These are phyloP conservation scores for cat (Felis catus) DNA, from an alignment of 2,113 vertebrate genomes.

Conservation along the genomic window DNA sequence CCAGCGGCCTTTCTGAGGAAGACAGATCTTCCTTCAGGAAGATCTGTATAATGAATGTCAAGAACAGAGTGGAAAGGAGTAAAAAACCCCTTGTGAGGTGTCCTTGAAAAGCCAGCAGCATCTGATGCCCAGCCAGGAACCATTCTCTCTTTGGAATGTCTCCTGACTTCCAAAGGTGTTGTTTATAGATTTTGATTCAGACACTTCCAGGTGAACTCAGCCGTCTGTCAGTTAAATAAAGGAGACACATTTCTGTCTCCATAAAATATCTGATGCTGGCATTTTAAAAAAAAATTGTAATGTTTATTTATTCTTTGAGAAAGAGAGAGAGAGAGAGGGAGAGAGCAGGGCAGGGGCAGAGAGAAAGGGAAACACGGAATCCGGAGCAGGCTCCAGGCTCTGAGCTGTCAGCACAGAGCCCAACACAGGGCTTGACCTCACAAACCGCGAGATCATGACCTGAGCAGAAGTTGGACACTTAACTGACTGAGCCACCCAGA, in stretches of 20 bases:
- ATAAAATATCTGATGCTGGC: constrained; percentile 7
- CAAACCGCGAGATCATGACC: too few relatives aligned
- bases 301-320: too few relatives aligned
- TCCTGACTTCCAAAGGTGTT: neutral
- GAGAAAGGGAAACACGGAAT: too few relatives aligned
- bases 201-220: neutral
- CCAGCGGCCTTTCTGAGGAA: neutral
- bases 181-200: neutral
- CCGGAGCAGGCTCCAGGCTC: too few relatives aligned
- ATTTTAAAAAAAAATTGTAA: neutral
- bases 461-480: too few relatives aligned
- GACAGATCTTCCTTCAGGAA: neutral
- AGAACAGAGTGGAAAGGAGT: neutral
- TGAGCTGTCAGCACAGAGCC: too few relatives aligned
- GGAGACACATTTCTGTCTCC: neutral
- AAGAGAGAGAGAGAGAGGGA: too few relatives aligned
- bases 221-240: constrained; percentile 5
- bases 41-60: neutral
- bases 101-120: neutral
- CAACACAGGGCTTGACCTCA: too few relatives aligned
- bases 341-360: too few relatives aligned
- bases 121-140: neutral
- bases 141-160: neutral
- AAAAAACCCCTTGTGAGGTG: neutral
- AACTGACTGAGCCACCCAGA: too few relatives aligned